phyloP scores from a whole-genome alignment of 1,140 invertebrate genomes.

The Solen grandis region DNA sequence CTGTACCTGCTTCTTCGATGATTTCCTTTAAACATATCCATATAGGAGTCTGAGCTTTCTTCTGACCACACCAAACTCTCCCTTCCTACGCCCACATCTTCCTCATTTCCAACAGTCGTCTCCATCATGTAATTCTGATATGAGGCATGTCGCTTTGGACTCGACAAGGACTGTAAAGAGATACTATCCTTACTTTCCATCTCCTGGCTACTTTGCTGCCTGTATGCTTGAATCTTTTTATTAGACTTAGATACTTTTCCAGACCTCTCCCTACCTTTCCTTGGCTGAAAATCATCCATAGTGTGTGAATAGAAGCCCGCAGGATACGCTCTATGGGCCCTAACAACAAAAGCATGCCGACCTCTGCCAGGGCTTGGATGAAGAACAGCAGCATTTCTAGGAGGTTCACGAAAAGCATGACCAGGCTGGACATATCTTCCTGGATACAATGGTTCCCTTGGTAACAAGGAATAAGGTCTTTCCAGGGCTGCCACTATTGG shows the following conservation, averaged over 20 bases:
- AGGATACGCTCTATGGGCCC: too few species aligned
- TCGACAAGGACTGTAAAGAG: too few species aligned
- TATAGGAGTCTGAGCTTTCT: not conserved
- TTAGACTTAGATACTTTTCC: conserved; percentile 19
- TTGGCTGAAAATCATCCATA: too few species aligned
- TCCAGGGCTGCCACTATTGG: not conserved
- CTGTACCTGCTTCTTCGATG: too few species aligned
- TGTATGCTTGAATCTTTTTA: conserved; percentile 11
- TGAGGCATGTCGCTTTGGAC: not conserved
- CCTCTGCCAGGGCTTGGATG: too few species aligned
- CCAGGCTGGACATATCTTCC: not conserved
- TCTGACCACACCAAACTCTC: not conserved
- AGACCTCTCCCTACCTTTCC: too few species aligned
- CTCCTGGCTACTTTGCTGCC: conserved; percentile 1
- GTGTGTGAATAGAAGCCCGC: too few species aligned
- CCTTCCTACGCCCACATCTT: not conserved
- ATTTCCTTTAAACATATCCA: conserved; percentile 5
- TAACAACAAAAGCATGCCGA: too few species aligned
- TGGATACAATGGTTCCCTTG: not conserved
- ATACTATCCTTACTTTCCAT: too few species aligned
- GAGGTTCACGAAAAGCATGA: conserved; percentile 10
- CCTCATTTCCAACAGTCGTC: conserved; percentile 1
- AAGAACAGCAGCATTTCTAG: conserved; percentile 18
- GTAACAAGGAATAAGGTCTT: not conserved
- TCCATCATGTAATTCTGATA: conserved; percentile 36